Percentiles rank a stretch among this genome's conserved stretches.
phyloP scores from a whole-genome alignment of 2,888 invertebrate species.

The Resseliella maxima region DNA sequence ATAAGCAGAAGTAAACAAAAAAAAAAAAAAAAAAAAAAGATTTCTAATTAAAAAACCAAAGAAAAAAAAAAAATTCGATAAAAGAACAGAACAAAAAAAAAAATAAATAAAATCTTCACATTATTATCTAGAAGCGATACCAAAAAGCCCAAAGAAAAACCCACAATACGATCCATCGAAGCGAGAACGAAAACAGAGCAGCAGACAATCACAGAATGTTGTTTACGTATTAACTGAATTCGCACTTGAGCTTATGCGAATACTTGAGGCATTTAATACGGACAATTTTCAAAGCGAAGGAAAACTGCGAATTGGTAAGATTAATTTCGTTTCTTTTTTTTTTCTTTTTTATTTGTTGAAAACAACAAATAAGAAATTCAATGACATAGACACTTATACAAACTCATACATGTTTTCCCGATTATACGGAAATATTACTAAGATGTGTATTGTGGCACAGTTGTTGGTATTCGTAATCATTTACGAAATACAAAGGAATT shows the following conservation, averaged over 20 bases:
- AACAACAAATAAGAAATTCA: too few species aligned
- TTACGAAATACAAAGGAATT: too few species aligned
- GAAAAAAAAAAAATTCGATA: too few species aligned
- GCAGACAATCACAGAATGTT: slow-evolving; percentile 66
- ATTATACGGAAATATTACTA: too few species aligned
- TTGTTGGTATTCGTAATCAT: too few species aligned
- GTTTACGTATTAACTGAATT: slow-evolving; percentile 76
- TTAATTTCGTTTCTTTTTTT: not conserved
- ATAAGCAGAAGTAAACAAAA: not conserved
- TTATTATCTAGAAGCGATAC: not conserved
- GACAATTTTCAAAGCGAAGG: slow-evolving; percentile 71
- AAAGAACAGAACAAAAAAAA: not conserved
- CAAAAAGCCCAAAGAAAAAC: slow-evolving; percentile 35
- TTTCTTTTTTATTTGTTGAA: not conserved
- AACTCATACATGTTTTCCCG: too few species aligned
- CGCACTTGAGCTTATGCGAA: slow-evolving; percentile 78
- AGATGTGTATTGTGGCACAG: too few species aligned
- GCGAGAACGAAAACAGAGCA: slow-evolving; percentile 60
- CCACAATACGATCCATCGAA: slow-evolving; percentile 19
- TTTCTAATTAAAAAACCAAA: not conserved
- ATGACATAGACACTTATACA: too few species aligned
- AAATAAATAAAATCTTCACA: not conserved
- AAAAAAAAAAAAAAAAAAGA: not conserved
- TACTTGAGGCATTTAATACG: slow-evolving; percentile 72
- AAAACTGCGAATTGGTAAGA: slow-evolving; percentile 64